Evolutionary conservation across 2,113 vertebrate genomes (phyloP), one percentile per base, ranked within the genome.

Genomic region (Pelodiscus sinensis): DNA sequence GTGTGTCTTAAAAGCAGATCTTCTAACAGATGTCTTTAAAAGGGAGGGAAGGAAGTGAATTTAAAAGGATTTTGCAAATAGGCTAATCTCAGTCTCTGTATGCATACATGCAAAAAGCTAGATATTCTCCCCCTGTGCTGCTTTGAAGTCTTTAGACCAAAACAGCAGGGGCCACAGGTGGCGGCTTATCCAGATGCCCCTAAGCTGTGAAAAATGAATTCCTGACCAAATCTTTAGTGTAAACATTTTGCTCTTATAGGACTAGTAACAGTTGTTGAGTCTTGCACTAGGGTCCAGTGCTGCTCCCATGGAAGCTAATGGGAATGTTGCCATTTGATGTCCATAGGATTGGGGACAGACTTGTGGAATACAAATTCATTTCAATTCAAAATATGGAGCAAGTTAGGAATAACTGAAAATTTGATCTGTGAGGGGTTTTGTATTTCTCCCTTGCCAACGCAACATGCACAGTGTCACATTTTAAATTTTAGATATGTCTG

Each of bases 1-100:
- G 9, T 75, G 83, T 73, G 54, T 89, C 83, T 95, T 93, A 82
- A 86, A 85, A 4, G 57, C 35, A 22, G 75, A 87, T 87, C 89
- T 88, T 87, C 56, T 92, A 95, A 96, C 90, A 96, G 93, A 97
- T 96, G 88, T 90, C 81, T 86, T 92, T 4, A 29, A 81, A n/a
- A 78, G 78, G 56, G 79, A 29, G 77, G 55, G 38, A 0, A 1
- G 89, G 60, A 77, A 56, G 38, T 65, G 68, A 94, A 79, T 79
- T 92, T 14, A 81, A 90, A 95, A 88, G 88, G 87, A 29, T 91
- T 92, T 95, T 89, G 88, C 56, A 44, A 84, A 71, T 4, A 81
- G 88, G 62, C 54, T 93, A 75, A 94, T 88, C 82, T 92, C 38
- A 44, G 90, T 89, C 81, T 81, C 65, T 55, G 71, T 56, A 88